These are phyloP conservation scores for Holothuria leucospilota DNA, from an alignment of 53 echinoderm and acorn worm species.

Conservation along the genomic window DNA sequence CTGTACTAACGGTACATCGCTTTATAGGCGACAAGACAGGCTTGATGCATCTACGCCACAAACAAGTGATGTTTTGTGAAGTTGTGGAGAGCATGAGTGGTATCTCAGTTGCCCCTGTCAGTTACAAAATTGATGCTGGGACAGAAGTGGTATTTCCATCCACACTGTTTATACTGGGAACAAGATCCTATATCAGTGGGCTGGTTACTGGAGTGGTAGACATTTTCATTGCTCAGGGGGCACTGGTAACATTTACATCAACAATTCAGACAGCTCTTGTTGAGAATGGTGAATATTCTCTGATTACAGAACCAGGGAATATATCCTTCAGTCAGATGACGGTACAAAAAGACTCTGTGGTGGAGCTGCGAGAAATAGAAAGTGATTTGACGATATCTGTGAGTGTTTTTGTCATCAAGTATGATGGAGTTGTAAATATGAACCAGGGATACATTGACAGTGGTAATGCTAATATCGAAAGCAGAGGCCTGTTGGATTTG, in stretches of 20 bases:
- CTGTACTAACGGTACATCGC: slow-evolving; percentile 73
- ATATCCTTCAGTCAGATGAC: slow-evolving; percentile 85
- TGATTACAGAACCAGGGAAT: slow-evolving; percentile 82
- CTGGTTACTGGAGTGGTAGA: slow-evolving; percentile 76
- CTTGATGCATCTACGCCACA: slow-evolving; percentile 71
- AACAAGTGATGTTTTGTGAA: slow-evolving; percentile 85
- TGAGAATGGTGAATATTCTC: slow-evolving; percentile 73
- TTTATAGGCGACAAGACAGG: slow-evolving; percentile 89
- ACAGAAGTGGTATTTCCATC: slow-evolving; percentile 88
- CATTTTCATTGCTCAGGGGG: slow-evolving; percentile 77
- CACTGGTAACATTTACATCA: slow-evolving; percentile 74
- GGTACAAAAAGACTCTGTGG: slow-evolving; percentile 75
- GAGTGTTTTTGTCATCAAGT: slow-evolving; percentile 76
- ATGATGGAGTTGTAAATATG: slow-evolving; percentile 80
- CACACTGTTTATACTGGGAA: slow-evolving; percentile 81
- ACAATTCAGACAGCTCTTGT: slow-evolving; percentile 81
- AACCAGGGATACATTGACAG: slow-evolving; percentile 83
- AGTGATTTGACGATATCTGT: slow-evolving; percentile 78
- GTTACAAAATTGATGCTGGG: slow-evolving; percentile 72
- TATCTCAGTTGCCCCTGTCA: slow-evolving; percentile 90
- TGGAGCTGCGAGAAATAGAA: slow-evolving; percentile 72
- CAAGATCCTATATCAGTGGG: slow-evolving; percentile 75
- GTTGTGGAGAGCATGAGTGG: slow-evolving; percentile 88
- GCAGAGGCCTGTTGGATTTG: slow-evolving; percentile 77
- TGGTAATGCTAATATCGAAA: slow-evolving; percentile 81